These are phyloP conservation scores for Podotricha telesiphe DNA, from an alignment of 2,888 invertebrate species.

Conservation along the genomic window DNA sequence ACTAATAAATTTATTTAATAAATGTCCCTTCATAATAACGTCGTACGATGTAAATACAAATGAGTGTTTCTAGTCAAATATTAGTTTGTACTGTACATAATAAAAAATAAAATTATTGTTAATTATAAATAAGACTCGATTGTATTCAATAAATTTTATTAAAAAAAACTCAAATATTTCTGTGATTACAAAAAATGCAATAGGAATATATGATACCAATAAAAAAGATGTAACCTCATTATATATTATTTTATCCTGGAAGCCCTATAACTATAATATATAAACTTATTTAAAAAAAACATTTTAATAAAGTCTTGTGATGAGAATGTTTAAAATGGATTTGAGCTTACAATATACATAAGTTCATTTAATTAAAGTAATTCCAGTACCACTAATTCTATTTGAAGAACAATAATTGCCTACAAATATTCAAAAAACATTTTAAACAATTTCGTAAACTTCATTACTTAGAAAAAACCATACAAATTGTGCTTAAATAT, in stretches of 20 bases:
- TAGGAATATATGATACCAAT: slow-evolving; percentile 75
- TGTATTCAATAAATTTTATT: slow-evolving; percentile 72
- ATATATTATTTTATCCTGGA: slow-evolving; percentile 56
- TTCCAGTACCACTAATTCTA: neutral
- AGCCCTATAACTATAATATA: slow-evolving; percentile 45
- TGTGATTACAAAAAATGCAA: slow-evolving; percentile 59
- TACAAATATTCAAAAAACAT: neutral
- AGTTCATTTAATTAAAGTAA: neutral
- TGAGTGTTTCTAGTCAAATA: slow-evolving; percentile 73
- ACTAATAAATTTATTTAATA: slow-evolving; percentile 1
- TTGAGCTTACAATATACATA: neutral
- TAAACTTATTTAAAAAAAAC: neutral
- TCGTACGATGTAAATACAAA: slow-evolving; percentile 31
- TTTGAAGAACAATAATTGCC: neutral
- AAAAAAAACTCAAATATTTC: slow-evolving; percentile 51
- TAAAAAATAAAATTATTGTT: slow-evolving; percentile 51
- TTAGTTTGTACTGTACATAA: slow-evolving; percentile 28
- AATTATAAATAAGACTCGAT: slow-evolving; percentile 52
- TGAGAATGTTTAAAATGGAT: neutral
- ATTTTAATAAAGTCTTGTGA: neutral
- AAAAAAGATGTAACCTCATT: slow-evolving; percentile 70
- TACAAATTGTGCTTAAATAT: neutral
- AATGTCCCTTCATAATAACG: neutral
- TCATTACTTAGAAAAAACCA: neutral
- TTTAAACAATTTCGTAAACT: neutral